These are phyloP conservation scores for Harpalus rubripes DNA, from an alignment of 2,888 invertebrate species.

Conservation along the genomic window DNA sequence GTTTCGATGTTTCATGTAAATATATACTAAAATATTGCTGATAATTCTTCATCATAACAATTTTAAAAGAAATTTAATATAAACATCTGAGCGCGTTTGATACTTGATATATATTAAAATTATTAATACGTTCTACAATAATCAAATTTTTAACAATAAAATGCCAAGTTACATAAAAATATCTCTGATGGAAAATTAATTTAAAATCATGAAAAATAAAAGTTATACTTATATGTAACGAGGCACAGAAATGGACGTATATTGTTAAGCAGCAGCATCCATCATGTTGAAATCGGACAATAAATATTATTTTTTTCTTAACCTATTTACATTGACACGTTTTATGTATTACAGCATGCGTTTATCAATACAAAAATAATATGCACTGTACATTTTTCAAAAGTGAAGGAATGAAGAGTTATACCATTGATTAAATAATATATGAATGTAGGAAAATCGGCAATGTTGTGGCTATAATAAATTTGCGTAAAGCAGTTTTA, in stretches of 20 bases:
- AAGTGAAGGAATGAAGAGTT: conserved; percentile 1
- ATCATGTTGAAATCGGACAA: conserved; percentile 9
- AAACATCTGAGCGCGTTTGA: conserved; percentile 35
- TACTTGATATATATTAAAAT: conserved; percentile 23
- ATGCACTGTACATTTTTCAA: conserved; percentile 3
- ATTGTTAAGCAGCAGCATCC: conserved; percentile 23
- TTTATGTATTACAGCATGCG: conserved; percentile 24
- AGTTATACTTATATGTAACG: conserved; percentile 31
- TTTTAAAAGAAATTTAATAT: conserved; percentile 32
- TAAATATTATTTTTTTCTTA: conserved; percentile 14
- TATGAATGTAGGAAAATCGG: too few relatives aligned
- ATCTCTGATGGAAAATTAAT: conserved; percentile 26
- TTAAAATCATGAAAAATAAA: conserved; percentile 17
- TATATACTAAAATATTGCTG: conserved; percentile 3
- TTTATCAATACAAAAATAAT: conserved; percentile 23
- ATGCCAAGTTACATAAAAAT: conserved; percentile 44
- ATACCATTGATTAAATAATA: too few relatives aligned
- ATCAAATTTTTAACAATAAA: conserved; percentile 32
- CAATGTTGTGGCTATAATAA: too few relatives aligned
- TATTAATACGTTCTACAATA: conserved; percentile 44
- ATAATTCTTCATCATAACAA: conserved; percentile 6
- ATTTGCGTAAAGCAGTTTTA: too few relatives aligned
- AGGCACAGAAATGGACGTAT: conserved; percentile 38
- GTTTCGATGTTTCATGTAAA: conserved; percentile 14
- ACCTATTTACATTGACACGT: conserved; percentile 25